Evolutionary conservation across 1,140 invertebrate species (phyloP).

Genomic region (Camponotus pennsylvanicus): DNA sequence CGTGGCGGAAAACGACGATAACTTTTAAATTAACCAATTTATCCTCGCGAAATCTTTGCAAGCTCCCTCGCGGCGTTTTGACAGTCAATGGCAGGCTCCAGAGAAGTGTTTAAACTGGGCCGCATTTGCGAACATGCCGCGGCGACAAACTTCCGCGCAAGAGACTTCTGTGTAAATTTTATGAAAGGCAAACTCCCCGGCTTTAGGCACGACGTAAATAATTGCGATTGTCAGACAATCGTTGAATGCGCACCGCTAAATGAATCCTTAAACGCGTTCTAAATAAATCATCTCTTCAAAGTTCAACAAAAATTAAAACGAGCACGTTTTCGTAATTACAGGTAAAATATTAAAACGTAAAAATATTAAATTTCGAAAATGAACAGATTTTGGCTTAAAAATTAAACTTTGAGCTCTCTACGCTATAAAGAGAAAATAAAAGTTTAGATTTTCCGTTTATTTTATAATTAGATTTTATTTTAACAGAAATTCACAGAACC

Average conservation of each 20-base stretch:
- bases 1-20: neutral
- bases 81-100: slow-evolving; percentile 22
- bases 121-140: slow-evolving; percentile 12
- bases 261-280: neutral
- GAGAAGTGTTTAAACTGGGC: slow-evolving; percentile 35
- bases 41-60: neutral
- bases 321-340: neutral
- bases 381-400: neutral
- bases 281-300: neutral
- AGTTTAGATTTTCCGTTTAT: neutral
- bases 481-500: neutral
- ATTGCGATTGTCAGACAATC: slow-evolving; percentile 13
- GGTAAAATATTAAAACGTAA: neutral
- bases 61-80: slow-evolving; percentile 25
- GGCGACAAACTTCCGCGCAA: slow-evolving; percentile 11
- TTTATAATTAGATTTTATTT: neutral
- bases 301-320: neutral
- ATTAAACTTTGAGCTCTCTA: neutral
- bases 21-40: slow-evolving; percentile 54
- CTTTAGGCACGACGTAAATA: slow-evolving; percentile 22
- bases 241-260: neutral
- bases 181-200: slow-evolving; percentile 22
- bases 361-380: neutral
- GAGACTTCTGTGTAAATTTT: slow-evolving; percentile 47
- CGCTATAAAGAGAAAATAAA: neutral